Evolutionary conservation across 2,113 vertebrate species (phyloP).

Genomic region (Physeter macrocephalus): DNA sequence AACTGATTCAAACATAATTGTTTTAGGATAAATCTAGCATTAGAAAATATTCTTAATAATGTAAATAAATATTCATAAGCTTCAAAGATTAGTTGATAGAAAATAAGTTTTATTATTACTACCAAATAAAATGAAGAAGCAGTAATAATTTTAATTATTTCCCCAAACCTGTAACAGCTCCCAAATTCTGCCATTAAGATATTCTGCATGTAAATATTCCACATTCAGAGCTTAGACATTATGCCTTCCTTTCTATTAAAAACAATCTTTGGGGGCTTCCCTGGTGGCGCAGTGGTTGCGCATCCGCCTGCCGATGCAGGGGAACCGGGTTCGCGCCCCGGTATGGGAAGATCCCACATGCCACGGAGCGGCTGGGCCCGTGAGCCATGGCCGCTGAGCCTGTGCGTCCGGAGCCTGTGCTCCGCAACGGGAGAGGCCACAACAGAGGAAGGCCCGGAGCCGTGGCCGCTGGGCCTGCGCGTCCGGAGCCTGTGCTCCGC

Average conservation of each 20-base stretch:
- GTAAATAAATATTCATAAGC: background rate
- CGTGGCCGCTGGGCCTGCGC: no score
- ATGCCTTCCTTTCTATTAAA: background rate
- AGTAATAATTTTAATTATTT: background rate
- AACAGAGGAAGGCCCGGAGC: no score
- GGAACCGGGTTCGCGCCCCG: no score
- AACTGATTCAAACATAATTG: background rate
- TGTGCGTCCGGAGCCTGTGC: no score
- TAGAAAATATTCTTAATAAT: background rate
- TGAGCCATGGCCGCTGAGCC: no score
- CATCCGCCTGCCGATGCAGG: no score
- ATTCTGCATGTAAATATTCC: background rate
- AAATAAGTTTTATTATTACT: conserved; percentile 12
- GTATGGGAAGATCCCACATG: no score
- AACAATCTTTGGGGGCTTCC: background rate
- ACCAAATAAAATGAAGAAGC: background rate
- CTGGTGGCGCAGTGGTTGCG: no score
- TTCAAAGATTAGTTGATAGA: background rate
- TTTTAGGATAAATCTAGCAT: background rate
- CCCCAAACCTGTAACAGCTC: background rate
- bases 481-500: no score
- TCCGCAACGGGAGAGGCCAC: no score
- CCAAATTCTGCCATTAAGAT: background rate
- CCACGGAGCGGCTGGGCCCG: no score
- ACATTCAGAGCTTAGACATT: background rate